phyloP scores from a whole-genome alignment of 2,797 vertebrate species.

The Huso huso region DNA sequence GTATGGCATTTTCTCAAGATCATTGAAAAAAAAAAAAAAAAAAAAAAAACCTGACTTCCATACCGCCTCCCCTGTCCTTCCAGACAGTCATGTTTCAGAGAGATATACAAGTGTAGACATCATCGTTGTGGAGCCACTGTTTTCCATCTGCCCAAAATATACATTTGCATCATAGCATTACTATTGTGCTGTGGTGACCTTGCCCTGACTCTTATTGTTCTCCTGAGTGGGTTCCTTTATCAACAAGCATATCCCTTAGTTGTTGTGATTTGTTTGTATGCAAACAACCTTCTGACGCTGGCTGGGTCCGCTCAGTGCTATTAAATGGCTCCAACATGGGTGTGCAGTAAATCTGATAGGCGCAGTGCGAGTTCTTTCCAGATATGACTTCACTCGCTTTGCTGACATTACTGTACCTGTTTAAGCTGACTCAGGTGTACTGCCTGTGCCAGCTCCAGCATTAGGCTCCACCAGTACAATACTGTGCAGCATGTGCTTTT shows the following conservation, averaged over 20 bases:
- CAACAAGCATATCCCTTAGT: constrained; percentile 15
- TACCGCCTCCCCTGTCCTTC: no score
- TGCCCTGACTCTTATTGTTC: constrained; percentile 17
- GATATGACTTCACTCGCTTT: not conserved
- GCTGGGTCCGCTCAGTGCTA: not conserved
- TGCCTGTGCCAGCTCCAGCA: no score
- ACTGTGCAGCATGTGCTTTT: no score
- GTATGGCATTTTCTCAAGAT: no score
- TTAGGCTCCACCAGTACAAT: no score
- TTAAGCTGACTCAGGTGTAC: not conserved
- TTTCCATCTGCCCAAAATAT: constrained; percentile 19
- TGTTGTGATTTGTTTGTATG: constrained; percentile 18
- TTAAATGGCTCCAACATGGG: constrained; percentile 4
- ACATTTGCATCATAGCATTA: not conserved
- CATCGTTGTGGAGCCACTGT: not conserved
- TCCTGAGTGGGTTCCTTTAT: constrained; percentile 15
- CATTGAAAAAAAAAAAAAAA: no score
- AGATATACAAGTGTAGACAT: no score
- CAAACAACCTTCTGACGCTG: constrained; percentile 3
- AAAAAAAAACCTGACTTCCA: no score
- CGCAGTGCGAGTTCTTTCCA: not conserved
- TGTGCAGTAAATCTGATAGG: not conserved
- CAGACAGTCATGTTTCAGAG: no score
- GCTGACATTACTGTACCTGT: not conserved
- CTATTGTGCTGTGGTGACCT: not conserved